Percentiles rank a stretch among this genome's conserved stretches.
Evolutionary conservation across 2,888 invertebrate species (phyloP).

Genomic region (Sarcophaga variegata): DNA sequence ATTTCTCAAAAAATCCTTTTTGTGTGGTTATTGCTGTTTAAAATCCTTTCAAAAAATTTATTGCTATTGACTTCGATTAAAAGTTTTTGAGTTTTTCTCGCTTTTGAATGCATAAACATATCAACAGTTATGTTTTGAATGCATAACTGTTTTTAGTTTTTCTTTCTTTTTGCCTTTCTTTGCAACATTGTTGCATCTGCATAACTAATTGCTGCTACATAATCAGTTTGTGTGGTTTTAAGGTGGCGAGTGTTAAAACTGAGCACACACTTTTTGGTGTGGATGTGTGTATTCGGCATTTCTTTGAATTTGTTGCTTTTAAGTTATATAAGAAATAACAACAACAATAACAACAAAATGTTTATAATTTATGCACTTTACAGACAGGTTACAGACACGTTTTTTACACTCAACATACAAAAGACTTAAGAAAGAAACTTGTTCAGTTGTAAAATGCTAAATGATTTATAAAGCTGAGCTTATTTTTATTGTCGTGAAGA

Average conservation of each 20-base stretch:
- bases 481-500: background rate
- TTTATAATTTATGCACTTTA: conserved; percentile 12
- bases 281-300: background rate
- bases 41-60: no score
- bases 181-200: conserved; percentile 44
- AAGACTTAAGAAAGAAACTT: conserved; percentile 24
- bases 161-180: conserved; percentile 10
- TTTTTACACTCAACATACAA: background rate
- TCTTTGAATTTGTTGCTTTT: background rate
- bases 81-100: no score
- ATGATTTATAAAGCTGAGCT: background rate
- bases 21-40: no score
- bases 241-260: background rate
- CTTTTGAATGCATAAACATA: no score
- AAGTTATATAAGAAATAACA: conserved; percentile 34
- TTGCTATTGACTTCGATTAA: no score
- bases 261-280: background rate
- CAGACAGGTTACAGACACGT: background rate
- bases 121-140: background rate
- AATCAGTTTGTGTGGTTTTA: conserved; percentile 5
- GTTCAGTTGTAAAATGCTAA: background rate
- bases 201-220: conserved; percentile 14
- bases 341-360: background rate
- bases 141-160: background rate
- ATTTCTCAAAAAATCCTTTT: no score